These are phyloP conservation scores for Tillus elongatus DNA, from an alignment of 2,888 invertebrate species.

Conservation along the genomic window DNA sequence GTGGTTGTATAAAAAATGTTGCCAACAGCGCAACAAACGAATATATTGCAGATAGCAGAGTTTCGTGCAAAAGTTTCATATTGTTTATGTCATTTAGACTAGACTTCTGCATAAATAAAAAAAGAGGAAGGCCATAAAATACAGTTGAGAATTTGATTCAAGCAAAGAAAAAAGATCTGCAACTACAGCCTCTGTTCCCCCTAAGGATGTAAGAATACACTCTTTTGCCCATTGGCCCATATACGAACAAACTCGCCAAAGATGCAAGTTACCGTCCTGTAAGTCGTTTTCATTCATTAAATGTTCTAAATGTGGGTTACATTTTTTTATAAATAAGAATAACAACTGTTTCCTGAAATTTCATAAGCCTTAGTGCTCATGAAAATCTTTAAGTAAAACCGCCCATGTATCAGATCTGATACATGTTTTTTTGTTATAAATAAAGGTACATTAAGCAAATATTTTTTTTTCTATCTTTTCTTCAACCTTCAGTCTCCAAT, in stretches of 20 bases:
- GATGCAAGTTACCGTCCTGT: constrained; percentile 13
- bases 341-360: constrained; percentile 9
- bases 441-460: constrained; percentile 3
- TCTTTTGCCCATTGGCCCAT: constrained; percentile 8
- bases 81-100: constrained; percentile 13
- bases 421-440: constrained; percentile 4
- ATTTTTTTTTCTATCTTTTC: too few relatives aligned
- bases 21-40: not conserved
- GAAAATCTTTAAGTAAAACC: not conserved
- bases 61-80: constrained; percentile 15
- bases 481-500: too few relatives aligned
- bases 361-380: constrained; percentile 4
- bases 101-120: constrained; percentile 2
- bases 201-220: constrained; percentile 15
- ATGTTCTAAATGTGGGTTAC: constrained; percentile 13
- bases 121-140: constrained; percentile 15
- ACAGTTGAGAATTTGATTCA: constrained; percentile 11
- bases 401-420: constrained; percentile 7
- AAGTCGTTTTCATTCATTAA: constrained; percentile 12
- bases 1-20: constrained; percentile 20
- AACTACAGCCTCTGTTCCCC: constrained; percentile 9
- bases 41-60: constrained; percentile 7
- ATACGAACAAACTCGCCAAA: too few relatives aligned
- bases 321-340: constrained; percentile 8
- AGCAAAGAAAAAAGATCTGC: constrained; percentile 10